Evolutionary conservation across 2,888 invertebrate species (phyloP).

Genomic region (Xylota sylvarum): DNA sequence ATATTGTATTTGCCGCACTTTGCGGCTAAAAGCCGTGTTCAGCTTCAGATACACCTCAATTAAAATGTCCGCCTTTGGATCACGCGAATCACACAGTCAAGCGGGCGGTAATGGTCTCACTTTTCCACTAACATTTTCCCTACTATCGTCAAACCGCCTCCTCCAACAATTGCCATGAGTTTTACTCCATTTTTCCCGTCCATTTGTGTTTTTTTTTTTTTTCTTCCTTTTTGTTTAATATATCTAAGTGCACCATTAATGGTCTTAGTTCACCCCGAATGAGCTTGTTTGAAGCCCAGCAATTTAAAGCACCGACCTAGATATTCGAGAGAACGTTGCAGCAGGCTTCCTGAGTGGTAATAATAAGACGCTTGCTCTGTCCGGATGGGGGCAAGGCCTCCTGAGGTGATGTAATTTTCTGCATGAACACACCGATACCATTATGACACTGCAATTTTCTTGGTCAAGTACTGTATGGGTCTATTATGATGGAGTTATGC

Average conservation of each 20-base stretch:
- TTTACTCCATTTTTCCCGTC: conserved; percentile 15
- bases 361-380: conserved; percentile 35
- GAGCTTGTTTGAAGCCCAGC: conserved; percentile 69
- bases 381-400: conserved; percentile 8
- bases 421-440: conserved; percentile 73
- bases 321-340: conserved; percentile 25
- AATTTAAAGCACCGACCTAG: conserved; percentile 72
- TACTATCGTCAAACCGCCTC: conserved; percentile 20
- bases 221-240: conserved; percentile 57
- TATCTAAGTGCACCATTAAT: conserved; percentile 75
- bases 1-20: conserved; percentile 51
- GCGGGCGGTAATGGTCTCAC: conserved; percentile 48
- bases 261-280: conserved; percentile 61
- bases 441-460: conserved; percentile 77
- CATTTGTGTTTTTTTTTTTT: too few relatives aligned
- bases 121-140: conserved; percentile 20
- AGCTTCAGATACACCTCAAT: conserved; percentile 71
- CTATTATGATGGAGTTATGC: conserved; percentile 41
- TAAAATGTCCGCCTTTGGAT: conserved; percentile 66
- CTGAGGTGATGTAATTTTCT: conserved; percentile 71
- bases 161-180: conserved; percentile 20
- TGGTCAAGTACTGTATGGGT: conserved; percentile 57
- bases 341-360: conserved; percentile 5
- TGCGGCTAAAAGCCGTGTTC: conserved; percentile 53
- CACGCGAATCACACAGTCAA: conserved; percentile 69